A percentile compares a stretch with the other conserved stretches of the same genome.
Evolutionary conservation across 2,888 invertebrate genomes (phyloP).

Genomic region (Sphinx pinastri): DNA sequence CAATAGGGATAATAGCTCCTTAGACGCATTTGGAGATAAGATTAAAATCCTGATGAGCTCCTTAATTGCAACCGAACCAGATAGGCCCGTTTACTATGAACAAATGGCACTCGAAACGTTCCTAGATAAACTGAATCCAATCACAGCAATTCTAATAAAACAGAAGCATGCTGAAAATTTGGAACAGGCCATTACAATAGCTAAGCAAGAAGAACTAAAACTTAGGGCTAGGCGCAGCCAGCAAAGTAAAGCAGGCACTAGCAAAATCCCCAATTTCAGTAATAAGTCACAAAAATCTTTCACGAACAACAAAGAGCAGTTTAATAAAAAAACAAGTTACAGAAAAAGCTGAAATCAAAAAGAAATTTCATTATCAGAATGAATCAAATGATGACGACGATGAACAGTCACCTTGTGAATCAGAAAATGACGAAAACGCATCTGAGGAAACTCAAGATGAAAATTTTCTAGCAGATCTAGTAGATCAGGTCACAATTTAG

Average conservation of each 20-base stretch:
- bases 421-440: slow-evolving; percentile 6
- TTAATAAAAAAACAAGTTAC: slow-evolving; percentile 26
- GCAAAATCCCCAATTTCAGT: background rate
- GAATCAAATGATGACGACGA: background rate
- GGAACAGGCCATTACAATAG: slow-evolving; percentile 37
- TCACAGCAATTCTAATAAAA: slow-evolving; percentile 35
- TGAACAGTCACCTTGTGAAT: background rate
- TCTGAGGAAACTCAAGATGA: slow-evolving; percentile 26
- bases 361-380: slow-evolving; percentile 28
- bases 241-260: background rate
- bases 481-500: slow-evolving; percentile 30
- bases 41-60: too few relatives aligned
- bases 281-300: background rate
- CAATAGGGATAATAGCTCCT: too few relatives aligned
- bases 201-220: slow-evolving; percentile 41
- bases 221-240: slow-evolving; percentile 15
- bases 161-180: slow-evolving; percentile 34
- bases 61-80: too few relatives aligned
- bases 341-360: slow-evolving; percentile 2
- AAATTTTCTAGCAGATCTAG: slow-evolving; percentile 34
- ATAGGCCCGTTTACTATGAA: too few relatives aligned
- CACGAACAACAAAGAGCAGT: background rate
- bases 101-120: slow-evolving; percentile 33
- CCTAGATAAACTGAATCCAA: slow-evolving; percentile 33
- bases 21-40: too few relatives aligned